Evolutionary conservation across 2,888 invertebrate genomes (phyloP).

Genomic region (Protonemura montana): DNA sequence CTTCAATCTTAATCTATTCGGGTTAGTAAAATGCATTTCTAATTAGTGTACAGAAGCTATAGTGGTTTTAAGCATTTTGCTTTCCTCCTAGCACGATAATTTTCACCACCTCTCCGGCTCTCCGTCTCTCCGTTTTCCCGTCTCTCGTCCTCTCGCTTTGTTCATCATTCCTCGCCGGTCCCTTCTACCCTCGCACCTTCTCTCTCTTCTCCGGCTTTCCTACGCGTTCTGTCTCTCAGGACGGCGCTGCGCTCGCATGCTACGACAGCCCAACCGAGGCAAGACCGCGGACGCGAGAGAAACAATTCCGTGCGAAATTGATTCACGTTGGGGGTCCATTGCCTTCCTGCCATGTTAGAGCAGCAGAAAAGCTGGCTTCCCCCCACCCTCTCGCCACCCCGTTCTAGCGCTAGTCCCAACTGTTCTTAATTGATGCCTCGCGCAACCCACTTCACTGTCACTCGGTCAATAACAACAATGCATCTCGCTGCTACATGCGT

Average conservation of each 20-base stretch:
- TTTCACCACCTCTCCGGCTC: constrained; percentile 45
- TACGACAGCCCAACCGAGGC: constrained; percentile 35
- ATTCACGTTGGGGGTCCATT: constrained; percentile 48
- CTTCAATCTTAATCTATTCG: constrained; percentile 38
- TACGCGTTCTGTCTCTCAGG: constrained; percentile 56
- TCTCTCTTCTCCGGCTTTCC: constrained; percentile 50
- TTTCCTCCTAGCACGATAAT: constrained; percentile 41
- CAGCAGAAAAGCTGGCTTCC: neutral
- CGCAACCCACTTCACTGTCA: constrained; percentile 46
- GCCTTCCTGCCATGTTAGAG: constrained; percentile 40
- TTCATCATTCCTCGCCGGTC: constrained; percentile 47
- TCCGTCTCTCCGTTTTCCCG: constrained; percentile 35
- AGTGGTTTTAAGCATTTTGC: constrained; percentile 37
- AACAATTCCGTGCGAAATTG: constrained; percentile 49
- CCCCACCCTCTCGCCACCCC: constrained; percentile 8
- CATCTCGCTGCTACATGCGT: neutral
- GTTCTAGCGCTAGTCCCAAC: constrained; percentile 34
- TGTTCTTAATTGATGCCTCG: constrained; percentile 48
- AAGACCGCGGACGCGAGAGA: constrained; percentile 48
- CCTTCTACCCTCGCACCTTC: constrained; percentile 49
- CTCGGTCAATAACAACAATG: constrained; percentile 48
- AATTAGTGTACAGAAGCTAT: constrained; percentile 35
- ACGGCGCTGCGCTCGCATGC: constrained; percentile 54
- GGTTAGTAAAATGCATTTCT: constrained; percentile 38
- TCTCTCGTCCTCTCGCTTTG: constrained; percentile 43